Evolutionary conservation across 2,797 vertebrate species (phyloP).

Genomic region (Cephalopachus bancanus): DNA sequence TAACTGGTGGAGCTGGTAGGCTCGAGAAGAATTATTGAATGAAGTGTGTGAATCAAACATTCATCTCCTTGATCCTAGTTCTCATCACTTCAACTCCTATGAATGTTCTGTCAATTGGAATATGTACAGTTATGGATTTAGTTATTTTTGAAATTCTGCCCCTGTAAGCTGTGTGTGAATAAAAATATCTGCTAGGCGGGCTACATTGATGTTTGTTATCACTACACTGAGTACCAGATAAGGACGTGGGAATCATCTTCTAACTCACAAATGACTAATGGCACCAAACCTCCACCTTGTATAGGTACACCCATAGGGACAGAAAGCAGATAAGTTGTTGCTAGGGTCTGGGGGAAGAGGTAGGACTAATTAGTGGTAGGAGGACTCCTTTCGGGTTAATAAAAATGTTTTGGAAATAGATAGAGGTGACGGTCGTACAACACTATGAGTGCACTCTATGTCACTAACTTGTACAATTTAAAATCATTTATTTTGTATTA

Average conservation of each 20-base stretch:
- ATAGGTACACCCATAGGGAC: rapidly evolving
- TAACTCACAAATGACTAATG: background rate
- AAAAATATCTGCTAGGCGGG: background rate
- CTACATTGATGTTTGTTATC: background rate
- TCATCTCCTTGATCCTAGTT: background rate
- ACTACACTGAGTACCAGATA: background rate
- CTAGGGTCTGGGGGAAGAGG: background rate
- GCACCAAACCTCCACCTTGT: background rate
- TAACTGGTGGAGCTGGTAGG: background rate
- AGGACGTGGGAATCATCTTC: background rate
- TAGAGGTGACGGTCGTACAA: rapidly evolving
- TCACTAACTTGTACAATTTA: background rate
- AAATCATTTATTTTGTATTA: background rate
- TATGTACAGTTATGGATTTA: background rate
- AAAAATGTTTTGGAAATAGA: background rate
- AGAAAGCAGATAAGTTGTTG: background rate
- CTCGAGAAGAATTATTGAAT: background rate
- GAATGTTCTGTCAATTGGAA: background rate
- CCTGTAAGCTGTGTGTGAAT: background rate
- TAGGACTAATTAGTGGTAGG: rapidly evolving
- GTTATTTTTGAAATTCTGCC: background rate
- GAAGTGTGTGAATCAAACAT: background rate
- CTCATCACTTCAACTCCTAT: rapidly evolving
- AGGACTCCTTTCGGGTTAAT: background rate
- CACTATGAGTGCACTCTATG: rapidly evolving